These are phyloP conservation scores for Aphidius colemani DNA, from an alignment of 2,888 invertebrate species.

Conservation along the genomic window DNA sequence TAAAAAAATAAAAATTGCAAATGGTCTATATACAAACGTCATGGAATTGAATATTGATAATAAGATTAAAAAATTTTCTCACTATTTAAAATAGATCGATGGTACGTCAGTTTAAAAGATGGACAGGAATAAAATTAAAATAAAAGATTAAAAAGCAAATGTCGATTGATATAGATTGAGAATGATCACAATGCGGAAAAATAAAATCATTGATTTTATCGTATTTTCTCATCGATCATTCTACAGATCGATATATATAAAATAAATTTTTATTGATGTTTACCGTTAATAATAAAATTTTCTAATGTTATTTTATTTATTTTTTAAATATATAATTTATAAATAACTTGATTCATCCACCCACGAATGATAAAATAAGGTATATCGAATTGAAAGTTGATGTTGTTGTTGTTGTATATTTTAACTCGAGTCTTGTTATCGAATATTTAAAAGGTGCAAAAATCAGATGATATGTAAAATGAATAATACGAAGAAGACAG, in stretches of 20 bases:
- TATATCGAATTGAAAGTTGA: slow-evolving; percentile 17
- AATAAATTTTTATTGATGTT: no score
- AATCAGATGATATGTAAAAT: background rate
- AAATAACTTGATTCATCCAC: slow-evolving; percentile 20
- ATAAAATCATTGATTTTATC: slow-evolving; percentile 26
- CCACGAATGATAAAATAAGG: background rate
- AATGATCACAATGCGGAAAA: slow-evolving; percentile 20
- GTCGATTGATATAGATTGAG: background rate
- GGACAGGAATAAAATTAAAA: background rate
- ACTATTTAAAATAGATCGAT: no score
- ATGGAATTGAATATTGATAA: no score
- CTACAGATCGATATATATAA: background rate
- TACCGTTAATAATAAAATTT: no score
- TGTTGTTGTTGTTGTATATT: slow-evolving; percentile 8
- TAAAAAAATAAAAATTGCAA: no score
- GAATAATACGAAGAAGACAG: slow-evolving; percentile 13
- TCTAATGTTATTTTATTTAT: no score
- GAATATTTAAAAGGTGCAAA: slow-evolving; percentile 26
- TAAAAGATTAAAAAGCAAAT: slow-evolving; percentile 11
- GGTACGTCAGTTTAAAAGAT: no score
- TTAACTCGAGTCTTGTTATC: slow-evolving; percentile 32
- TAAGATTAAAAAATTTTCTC: no score
- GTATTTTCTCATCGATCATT: slow-evolving; percentile 20
- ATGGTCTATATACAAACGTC: no score
- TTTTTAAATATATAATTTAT: no score